Percentiles rank a stretch among this genome's conserved stretches.
Evolutionary conservation across 2,113 vertebrate species (phyloP).

Genomic region (Paracanthobrama guichenoti): DNA sequence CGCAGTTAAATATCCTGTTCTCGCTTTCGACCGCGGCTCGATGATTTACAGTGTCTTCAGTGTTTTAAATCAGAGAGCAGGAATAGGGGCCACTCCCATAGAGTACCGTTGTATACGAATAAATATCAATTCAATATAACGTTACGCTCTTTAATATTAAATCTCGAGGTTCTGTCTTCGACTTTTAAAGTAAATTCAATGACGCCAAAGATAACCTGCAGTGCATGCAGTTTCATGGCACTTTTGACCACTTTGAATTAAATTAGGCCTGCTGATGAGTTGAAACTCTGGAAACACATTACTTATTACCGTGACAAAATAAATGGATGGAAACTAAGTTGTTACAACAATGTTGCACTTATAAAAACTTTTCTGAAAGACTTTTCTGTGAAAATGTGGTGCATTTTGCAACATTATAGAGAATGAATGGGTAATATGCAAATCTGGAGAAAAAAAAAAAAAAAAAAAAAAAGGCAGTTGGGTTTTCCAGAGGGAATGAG

Average conservation of each 20-base stretch:
- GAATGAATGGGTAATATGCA: constrained; percentile 31
- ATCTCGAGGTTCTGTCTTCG: background rate
- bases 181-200: background rate
- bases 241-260: background rate
- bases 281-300: background rate
- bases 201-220: background rate
- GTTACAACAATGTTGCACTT: too few species aligned
- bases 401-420: background rate
- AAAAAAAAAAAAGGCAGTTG: background rate
- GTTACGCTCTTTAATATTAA: too few species aligned
- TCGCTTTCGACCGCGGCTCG: constrained; percentile 3
- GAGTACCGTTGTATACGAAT: background rate
- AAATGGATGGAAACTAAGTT: background rate
- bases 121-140: background rate
- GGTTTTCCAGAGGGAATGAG: constrained; percentile 14
- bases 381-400: background rate
- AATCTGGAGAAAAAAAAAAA: background rate
- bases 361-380: background rate
- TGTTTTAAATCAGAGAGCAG: constrained; percentile 24
- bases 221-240: background rate
- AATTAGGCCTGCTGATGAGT: background rate
- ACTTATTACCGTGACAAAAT: background rate
- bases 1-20: background rate
- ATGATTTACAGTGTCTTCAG: background rate
- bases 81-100: constrained; percentile 45